phyloP scores from a whole-genome alignment of 2,113 vertebrate genomes.

The Cepphus grylle region DNA sequence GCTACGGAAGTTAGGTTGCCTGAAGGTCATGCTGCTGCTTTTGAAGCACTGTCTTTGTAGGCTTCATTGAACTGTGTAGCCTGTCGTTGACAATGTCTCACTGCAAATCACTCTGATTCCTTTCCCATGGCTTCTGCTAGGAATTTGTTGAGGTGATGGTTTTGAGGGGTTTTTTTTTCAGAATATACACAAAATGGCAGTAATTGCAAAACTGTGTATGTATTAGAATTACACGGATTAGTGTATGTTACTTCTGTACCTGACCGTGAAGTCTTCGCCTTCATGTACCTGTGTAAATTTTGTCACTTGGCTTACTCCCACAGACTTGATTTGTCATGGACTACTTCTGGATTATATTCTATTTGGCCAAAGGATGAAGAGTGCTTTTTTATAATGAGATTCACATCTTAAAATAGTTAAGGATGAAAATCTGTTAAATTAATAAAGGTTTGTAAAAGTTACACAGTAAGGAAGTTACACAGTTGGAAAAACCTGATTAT shows the following conservation, averaged over 20 bases:
- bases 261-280: neutral
- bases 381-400: neutral
- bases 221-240: neutral
- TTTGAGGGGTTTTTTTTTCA: neutral
- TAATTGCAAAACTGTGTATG: neutral
- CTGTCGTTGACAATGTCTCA: neutral
- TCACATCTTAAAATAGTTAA: neutral
- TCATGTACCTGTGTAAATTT: neutral
- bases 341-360: neutral
- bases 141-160: neutral
- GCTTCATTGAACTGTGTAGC: neutral
- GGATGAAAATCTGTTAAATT: neutral
- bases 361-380: neutral
- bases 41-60: constrained; percentile 3
- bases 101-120: neutral
- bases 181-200: neutral
- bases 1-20: neutral
- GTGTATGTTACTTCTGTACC: neutral
- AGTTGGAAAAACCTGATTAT: neutral
- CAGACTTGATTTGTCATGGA: neutral
- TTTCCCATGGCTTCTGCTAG: neutral
- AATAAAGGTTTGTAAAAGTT: neutral
- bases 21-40: neutral
- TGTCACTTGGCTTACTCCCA: neutral
- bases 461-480: neutral